A percentile compares a stretch with the other conserved stretches of the same genome.
phyloP scores from a whole-genome alignment of 2,888 invertebrate species.

The Drosophila yooni region DNA sequence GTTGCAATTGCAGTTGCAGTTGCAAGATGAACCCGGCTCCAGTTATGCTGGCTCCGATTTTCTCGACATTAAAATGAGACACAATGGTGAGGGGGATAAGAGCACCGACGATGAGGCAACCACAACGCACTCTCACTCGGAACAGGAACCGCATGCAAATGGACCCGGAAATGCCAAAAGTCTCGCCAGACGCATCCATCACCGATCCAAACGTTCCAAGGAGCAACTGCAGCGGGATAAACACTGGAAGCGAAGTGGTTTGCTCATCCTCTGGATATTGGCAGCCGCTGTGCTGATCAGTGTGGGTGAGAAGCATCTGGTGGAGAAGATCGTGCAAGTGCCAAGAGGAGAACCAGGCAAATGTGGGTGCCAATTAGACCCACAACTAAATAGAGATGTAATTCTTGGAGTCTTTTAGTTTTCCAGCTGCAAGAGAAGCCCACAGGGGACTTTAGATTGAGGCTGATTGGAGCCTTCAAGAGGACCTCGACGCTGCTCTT shows the following conservation, averaged over 20 bases:
- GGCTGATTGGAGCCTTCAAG: constrained; percentile 76
- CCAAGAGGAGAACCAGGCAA: constrained; percentile 76
- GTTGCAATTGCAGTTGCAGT: constrained; percentile 25
- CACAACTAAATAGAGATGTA: not conserved
- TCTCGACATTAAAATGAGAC: constrained; percentile 53
- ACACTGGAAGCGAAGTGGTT: constrained; percentile 70
- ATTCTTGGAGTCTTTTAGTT: constrained; percentile 34
- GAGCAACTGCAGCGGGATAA: constrained; percentile 69
- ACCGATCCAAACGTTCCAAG: constrained; percentile 71
- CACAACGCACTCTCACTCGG: constrained; percentile 78
- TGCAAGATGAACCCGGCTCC: constrained; percentile 34
- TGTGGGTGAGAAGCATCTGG: constrained; percentile 82
- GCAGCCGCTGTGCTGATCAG: constrained; percentile 78
- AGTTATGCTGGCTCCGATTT: constrained; percentile 73
- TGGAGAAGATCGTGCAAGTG: constrained; percentile 82
- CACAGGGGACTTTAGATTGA: constrained; percentile 80
- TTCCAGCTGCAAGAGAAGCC: constrained; percentile 75
- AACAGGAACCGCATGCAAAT: constrained; percentile 62
- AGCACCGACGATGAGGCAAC: constrained; percentile 81
- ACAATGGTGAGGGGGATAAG: constrained; percentile 43
- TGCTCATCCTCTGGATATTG: constrained; percentile 82
- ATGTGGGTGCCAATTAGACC: constrained; percentile 60
- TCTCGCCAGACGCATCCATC: constrained; percentile 58
- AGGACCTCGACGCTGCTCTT: constrained; percentile 40
- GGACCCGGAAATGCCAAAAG: constrained; percentile 66